phyloP scores from a whole-genome alignment of 2,888 invertebrate genomes.

The Unio pictorum region DNA sequence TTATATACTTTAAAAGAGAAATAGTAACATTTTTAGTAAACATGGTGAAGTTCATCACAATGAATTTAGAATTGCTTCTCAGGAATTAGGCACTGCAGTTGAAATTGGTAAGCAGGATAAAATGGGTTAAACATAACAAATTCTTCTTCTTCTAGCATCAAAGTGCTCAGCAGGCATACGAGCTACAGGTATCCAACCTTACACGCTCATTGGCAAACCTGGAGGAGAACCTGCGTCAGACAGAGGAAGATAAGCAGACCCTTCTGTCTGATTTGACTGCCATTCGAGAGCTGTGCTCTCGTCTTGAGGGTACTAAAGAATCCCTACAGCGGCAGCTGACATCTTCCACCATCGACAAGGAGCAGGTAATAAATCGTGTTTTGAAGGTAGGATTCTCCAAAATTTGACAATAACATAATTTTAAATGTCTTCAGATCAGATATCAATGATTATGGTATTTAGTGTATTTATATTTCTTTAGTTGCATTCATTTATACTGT shows the following conservation, averaged over 20 bases:
- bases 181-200: constrained; percentile 66
- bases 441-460: too few relatives aligned
- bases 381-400: too few relatives aligned
- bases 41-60: too few relatives aligned
- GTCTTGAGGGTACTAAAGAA: constrained; percentile 69
- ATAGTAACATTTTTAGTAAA: too few relatives aligned
- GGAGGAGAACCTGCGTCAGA: constrained; percentile 62
- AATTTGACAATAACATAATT: too few relatives aligned
- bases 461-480: too few relatives aligned
- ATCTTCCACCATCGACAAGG: constrained; percentile 66
- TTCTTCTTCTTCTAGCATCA: constrained; percentile 50
- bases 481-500: too few relatives aligned
- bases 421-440: too few relatives aligned
- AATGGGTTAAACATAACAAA: not conserved
- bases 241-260: constrained; percentile 68
- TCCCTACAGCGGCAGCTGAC: constrained; percentile 67
- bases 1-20: too few relatives aligned
- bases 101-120: too few relatives aligned
- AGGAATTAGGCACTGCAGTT: too few relatives aligned
- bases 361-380: constrained; percentile 58
- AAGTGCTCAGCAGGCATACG: constrained; percentile 65
- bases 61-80: too few relatives aligned
- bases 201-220: constrained; percentile 64
- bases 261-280: constrained; percentile 67
- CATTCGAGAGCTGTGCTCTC: constrained; percentile 68